Evolutionary conservation across 2,113 vertebrate species (phyloP).

Genomic region (Pleuronectes platessa): DNA sequence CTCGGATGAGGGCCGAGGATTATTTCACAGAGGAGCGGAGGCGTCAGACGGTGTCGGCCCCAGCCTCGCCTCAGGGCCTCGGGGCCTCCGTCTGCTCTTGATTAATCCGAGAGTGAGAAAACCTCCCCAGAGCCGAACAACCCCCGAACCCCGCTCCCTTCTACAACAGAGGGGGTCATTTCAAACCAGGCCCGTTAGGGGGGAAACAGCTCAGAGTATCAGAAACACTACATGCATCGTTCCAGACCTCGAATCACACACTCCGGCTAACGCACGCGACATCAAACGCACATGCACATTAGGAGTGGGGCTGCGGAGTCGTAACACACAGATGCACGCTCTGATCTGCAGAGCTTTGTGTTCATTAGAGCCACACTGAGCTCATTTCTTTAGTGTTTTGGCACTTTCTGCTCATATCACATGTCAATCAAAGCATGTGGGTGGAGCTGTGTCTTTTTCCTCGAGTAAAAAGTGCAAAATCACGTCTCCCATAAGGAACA

Average conservation of each 20-base stretch:
- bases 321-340: conserved; percentile 5
- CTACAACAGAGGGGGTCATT: conserved; percentile 67
- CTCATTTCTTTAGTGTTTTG: conserved; percentile 11
- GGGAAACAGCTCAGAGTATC: conserved; percentile 45
- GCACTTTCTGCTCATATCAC: neutral
- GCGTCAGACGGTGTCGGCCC: conserved; percentile 67
- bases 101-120: conserved; percentile 78
- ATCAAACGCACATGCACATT: conserved; percentile 5
- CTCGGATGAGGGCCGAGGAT: conserved; percentile 41
- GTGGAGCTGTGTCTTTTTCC: neutral
- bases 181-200: conserved; percentile 32
- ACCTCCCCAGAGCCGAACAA: conserved; percentile 63
- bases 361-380: neutral
- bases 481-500: neutral
- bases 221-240: conserved; percentile 65
- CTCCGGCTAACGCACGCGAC: conserved; percentile 12
- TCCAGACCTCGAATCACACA: conserved; percentile 44
- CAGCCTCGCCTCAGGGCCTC: conserved; percentile 52
- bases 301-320: neutral
- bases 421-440: conserved; percentile 20
- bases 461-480: too few species aligned
- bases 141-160: conserved; percentile 11
- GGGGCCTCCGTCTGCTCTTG: conserved; percentile 71
- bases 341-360: conserved; percentile 3
- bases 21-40: conserved; percentile 68